Percentiles rank a stretch among this genome's conserved stretches.
These are phyloP conservation scores for Bos indicus DNA, from an alignment of 2,113 vertebrate species.

Conservation along the genomic window DNA sequence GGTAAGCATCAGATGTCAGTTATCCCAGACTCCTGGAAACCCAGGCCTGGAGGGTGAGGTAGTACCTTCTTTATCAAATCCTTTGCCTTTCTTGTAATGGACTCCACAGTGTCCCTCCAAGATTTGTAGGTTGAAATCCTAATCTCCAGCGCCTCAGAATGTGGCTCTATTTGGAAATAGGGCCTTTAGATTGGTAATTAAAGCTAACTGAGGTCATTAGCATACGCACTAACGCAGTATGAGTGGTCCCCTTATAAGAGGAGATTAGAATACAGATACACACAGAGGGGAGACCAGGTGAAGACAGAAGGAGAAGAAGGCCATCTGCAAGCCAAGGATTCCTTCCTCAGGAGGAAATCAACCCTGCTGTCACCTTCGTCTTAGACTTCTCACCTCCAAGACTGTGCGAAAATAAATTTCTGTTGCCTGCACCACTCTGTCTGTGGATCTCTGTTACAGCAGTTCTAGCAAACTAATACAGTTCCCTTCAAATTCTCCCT, in stretches of 20 bases:
- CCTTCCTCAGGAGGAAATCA: background rate
- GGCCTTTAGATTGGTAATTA: background rate
- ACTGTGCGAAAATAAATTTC: background rate
- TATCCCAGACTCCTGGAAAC: constrained; percentile 14
- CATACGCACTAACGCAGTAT: background rate
- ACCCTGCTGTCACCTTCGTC: background rate
- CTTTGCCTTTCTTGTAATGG: background rate
- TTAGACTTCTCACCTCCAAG: background rate
- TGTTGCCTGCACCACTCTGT: background rate
- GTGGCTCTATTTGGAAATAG: background rate
- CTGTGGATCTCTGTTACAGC: background rate
- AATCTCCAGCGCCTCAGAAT: background rate
- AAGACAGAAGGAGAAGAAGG: background rate
- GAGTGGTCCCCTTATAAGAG: background rate
- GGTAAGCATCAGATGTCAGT: constrained; percentile 10
- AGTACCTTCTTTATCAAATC: background rate
- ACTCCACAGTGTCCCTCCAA: background rate
- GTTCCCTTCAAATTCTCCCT: background rate
- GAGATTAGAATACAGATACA: background rate
- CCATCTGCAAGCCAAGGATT: background rate
- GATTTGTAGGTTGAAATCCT: background rate
- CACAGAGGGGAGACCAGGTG: background rate
- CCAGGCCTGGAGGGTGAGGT: background rate
- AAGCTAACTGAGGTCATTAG: background rate
- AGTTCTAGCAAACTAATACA: background rate